phyloP scores from a whole-genome alignment of 2,888 invertebrate species.

The Anticlea derivata region DNA sequence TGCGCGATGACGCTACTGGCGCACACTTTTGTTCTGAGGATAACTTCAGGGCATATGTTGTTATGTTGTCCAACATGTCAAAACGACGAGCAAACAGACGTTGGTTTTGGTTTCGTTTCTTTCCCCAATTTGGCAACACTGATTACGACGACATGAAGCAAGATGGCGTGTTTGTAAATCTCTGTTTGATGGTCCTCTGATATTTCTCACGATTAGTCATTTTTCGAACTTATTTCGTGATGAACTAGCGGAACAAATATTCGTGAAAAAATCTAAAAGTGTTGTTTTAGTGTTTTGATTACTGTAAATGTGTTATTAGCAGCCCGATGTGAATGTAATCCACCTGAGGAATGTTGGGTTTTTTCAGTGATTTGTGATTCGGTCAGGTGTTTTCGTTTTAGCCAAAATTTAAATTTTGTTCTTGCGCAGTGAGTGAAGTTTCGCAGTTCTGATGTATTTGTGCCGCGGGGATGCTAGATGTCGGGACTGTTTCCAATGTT shows the following conservation, averaged over 20 bases:
- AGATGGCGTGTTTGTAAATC: slow-evolving; percentile 84
- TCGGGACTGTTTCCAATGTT: slow-evolving; percentile 82
- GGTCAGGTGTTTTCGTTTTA: slow-evolving; percentile 84
- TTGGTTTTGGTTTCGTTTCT: slow-evolving; percentile 41
- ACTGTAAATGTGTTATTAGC: slow-evolving; percentile 50
- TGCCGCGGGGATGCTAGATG: slow-evolving; percentile 80
- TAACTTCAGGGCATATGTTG: slow-evolving; percentile 44
- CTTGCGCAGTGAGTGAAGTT: slow-evolving; percentile 83
- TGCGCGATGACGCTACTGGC: background rate
- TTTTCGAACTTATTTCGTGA: slow-evolving; percentile 69
- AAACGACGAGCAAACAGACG: slow-evolving; percentile 38
- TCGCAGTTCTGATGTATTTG: slow-evolving; percentile 80
- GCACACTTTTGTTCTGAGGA: slow-evolving; percentile 8
- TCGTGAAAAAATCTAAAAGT: slow-evolving; percentile 52
- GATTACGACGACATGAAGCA: slow-evolving; percentile 78
- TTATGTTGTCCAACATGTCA: slow-evolving; percentile 56
- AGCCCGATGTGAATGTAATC: slow-evolving; percentile 75
- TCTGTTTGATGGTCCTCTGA: slow-evolving; percentile 76
- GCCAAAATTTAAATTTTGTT: slow-evolving; percentile 79
- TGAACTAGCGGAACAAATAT: slow-evolving; percentile 55
- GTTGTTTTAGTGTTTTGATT: slow-evolving; percentile 58
- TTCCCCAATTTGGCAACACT: slow-evolving; percentile 62
- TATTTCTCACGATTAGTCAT: slow-evolving; percentile 71
- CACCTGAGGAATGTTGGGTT: slow-evolving; percentile 87
- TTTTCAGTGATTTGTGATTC: slow-evolving; percentile 85